Conservation (phyloP, 2,888 invertebrate species). For the Torymus texanus region DNA sequence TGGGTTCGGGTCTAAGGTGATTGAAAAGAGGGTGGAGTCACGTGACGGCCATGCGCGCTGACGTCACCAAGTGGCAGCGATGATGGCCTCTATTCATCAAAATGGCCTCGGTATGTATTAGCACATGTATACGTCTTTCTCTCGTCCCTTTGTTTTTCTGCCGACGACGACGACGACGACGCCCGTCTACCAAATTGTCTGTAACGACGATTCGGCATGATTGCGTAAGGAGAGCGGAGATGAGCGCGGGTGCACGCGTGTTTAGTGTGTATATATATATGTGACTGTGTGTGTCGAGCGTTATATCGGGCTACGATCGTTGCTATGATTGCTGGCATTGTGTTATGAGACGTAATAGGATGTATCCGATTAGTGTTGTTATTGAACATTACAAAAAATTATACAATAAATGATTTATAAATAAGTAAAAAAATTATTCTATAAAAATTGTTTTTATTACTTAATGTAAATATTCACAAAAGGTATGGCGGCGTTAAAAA, state of each 20-base stretch:
- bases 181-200: conserved; percentile 13
- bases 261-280: too few species aligned
- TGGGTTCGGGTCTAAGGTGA: conserved; percentile 76
- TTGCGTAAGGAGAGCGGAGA: background rate
- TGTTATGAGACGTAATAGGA: background rate
- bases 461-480: too few species aligned
- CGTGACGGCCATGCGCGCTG: conserved; percentile 74
- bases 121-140: too few species aligned
- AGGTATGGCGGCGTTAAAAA: too few species aligned
- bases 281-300: too few species aligned
- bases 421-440: too few species aligned
- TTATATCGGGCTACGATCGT: background rate
- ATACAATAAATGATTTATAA: too few species aligned
- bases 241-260: too few species aligned
- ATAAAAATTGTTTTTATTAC: too few species aligned
- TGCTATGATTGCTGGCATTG: background rate
- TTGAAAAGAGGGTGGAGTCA: conserved; percentile 80
- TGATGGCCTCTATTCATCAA: conserved; percentile 79
- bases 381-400: too few species aligned
- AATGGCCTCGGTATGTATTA: conserved; percentile 74
- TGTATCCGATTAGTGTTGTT: too few species aligned
- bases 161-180: background rate
- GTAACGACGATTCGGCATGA: background rate
- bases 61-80: conserved; percentile 75
- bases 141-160: conserved; percentile 24